Evolutionary conservation across 2,888 invertebrate genomes (phyloP).

Genomic region (Polyommatus iphigenia): DNA sequence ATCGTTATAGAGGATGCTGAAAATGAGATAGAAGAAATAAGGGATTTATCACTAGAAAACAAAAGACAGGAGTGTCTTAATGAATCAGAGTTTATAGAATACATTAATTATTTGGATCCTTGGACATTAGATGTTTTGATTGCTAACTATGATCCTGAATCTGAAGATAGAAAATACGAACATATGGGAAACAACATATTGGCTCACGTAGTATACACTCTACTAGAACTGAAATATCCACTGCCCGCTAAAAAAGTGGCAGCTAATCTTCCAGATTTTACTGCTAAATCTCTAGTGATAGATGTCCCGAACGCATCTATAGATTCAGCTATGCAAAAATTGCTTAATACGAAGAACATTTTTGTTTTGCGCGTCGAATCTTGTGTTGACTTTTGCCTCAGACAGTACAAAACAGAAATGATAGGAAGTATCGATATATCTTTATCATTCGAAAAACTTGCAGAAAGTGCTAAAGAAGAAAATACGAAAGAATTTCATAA

Average conservation of each 20-base stretch:
- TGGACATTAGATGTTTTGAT: conserved; percentile 76
- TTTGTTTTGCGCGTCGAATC: conserved; percentile 69
- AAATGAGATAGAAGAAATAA: conserved; percentile 58
- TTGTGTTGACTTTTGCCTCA: conserved; percentile 81
- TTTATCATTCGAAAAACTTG: conserved; percentile 63
- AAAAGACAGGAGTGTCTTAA: conserved; percentile 77
- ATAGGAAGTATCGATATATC: conserved; percentile 73
- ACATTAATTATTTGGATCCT: conserved; percentile 73
- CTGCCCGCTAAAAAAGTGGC: conserved; percentile 57
- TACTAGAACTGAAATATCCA: conserved; percentile 74
- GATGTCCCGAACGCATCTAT: conserved; percentile 67
- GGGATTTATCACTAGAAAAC: conserved; percentile 62
- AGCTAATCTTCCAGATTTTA: conserved; percentile 61
- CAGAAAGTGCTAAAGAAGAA: conserved; percentile 53
- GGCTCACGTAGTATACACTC: conserved; percentile 76
- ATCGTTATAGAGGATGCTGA: conserved; percentile 59
- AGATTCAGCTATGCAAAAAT: conserved; percentile 61
- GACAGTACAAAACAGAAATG: conserved; percentile 77
- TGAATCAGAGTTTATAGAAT: conserved; percentile 78
- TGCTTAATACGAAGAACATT: conserved; percentile 64
- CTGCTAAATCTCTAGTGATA: conserved; percentile 65
- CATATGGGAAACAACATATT: conserved; percentile 68
- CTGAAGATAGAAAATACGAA: conserved; percentile 68
- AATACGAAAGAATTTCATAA: conserved; percentile 61
- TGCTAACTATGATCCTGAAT: conserved; percentile 64